Evolutionary conservation across 2,797 vertebrate species (phyloP), one percentile per base, ranked within the genome.

Genomic region (Mormyrops attenuatus): DNA sequence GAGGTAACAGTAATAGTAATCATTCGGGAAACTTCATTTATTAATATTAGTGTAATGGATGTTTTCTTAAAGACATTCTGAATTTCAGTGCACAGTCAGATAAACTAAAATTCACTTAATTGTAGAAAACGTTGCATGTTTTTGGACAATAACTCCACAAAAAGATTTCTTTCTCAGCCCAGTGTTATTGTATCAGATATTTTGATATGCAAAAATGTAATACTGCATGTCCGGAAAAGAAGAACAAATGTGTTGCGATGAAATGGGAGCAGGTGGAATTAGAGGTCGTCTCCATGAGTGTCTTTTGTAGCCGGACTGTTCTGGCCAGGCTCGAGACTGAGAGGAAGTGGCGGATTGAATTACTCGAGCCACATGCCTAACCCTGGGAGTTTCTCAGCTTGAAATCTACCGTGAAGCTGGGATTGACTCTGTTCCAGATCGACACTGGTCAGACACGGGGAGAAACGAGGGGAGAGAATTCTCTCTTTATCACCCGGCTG

Each of bases 391-490:
- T 53, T 26, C 88, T 52, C 34, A 73, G 44, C 82, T 73, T 50
- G 57, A 9, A 73, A 85, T 77, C 49, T 17, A 17, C 84, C 85
- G 11, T 89, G 89, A 53, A 89, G 47, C 49, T 22, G 38, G 89
- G 30, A 63, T 87, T 87, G 47, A 87, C 30, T 87, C 47, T 8
- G 11, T 41, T 87, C 89, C 84, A 89, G 82, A 49, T 15, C 34
- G 57, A 86, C 50, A 50, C 89, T 53, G 60, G 80, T 73, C 85
- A 30, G 89, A 89, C 49, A 63, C 1, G 66, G 85, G 82, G 52
- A 85, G 82, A 13, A 41, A 11, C 52, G 50, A 80, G 38, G 38
- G 30, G 44, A 89, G 85, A 90, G 47, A 47, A 85, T 50, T 66
- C 55, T 9, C 55, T 60, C 82, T 89, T 85, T 85, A 49, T 88